phyloP scores from a whole-genome alignment of 2,113 vertebrate genomes.

The Cacatua alba region DNA sequence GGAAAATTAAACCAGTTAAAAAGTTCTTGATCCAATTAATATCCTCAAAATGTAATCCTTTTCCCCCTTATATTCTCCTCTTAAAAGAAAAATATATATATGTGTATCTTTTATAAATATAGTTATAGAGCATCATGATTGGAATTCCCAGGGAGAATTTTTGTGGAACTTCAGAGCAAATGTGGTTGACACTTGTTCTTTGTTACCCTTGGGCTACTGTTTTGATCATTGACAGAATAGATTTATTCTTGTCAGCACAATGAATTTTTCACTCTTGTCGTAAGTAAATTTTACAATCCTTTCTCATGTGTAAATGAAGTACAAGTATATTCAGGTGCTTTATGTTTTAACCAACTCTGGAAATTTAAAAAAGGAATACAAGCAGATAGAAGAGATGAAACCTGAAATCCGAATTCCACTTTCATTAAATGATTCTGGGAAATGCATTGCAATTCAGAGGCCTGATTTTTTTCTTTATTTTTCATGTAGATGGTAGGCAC shows the following conservation, averaged over 20 bases:
- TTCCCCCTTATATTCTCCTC: neutral
- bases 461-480: neutral
- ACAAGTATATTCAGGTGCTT: neutral
- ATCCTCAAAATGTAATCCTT: neutral
- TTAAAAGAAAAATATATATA: fast-evolving
- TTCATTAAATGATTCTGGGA: neutral
- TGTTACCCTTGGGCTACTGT: constrained; percentile 74
- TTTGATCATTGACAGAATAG: constrained; percentile 68
- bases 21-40: neutral
- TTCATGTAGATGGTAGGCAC: neutral
- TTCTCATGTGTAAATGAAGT: constrained; percentile 36
- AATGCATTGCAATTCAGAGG: neutral
- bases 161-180: constrained; percentile 66
- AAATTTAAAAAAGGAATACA: neutral
- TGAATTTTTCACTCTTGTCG: constrained; percentile 57
- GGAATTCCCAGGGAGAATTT: constrained; percentile 59
- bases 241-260: constrained; percentile 69
- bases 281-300: constrained; percentile 33
- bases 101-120: constrained; percentile 30
- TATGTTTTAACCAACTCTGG: neutral
- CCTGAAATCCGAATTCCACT: neutral
- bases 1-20: neutral
- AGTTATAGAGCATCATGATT: constrained; percentile 56
- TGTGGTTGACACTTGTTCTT: constrained; percentile 73
- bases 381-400: neutral